Evolutionary conservation across 1,140 invertebrate genomes (phyloP), one percentile per base, ranked within the genome.

Genomic region (Pantala flavescens): DNA sequence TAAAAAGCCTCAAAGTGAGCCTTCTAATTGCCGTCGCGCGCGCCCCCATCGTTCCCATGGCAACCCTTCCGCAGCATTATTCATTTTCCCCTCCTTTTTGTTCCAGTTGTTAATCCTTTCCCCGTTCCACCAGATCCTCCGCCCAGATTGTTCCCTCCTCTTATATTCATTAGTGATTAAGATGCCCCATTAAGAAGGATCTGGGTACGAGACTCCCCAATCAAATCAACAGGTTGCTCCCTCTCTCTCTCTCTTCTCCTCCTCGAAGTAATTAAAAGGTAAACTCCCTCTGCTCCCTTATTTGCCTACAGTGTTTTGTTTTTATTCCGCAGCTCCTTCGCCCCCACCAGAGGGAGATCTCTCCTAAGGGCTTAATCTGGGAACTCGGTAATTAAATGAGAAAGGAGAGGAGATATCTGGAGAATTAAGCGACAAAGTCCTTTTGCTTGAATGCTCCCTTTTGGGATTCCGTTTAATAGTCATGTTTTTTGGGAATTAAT

Each of bases 81-180:
- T 63, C 49, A 63, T 63, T 21, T 63, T 21, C 49, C 14, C 49
- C 49, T 21, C 28, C 28, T 36, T 36, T 36, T 36, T 36, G 28
- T 21, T 63, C 49, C 16, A 63, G 49, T 5, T 63, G 49, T 21
- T 63, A 63, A 16, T 21, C 49, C 49, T 63, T 63, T 63, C 49
- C n/a, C 49, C 49, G 28, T 12, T 16, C 49, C 49, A 19, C 49
- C 49, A 63, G 14, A 63, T 63, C 49, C 12, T 63, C 49, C n/a
- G 3, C 49, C 49, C 49, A 63, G 49, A 63, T 63, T 21, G 14
- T 12, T 16, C 12, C 5, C n/a, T 63, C 14, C 49, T 63, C 49
- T 63, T 21, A 21, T 21, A 63, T 63, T 63, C 49, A 63, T 63
- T 63, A 63, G 49, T 63, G 49, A 63, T 63, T 63, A 63, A 63